Percentiles rank a stretch among this genome's conserved stretches.
Conservation (phyloP, 2,888 invertebrate genomes). For the Polymixis lichenea region DNA sequence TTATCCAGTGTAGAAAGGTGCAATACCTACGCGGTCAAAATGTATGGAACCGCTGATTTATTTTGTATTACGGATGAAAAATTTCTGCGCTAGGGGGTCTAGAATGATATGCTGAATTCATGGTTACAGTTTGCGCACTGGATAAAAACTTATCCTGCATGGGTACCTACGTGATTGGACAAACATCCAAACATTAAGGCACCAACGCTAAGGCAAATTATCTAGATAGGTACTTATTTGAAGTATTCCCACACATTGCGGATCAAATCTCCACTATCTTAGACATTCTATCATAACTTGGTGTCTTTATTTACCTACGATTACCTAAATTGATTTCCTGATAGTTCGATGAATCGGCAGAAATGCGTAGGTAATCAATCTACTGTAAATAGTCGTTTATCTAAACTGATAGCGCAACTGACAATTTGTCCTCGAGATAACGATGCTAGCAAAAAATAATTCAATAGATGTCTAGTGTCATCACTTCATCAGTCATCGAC, state of each 20-base stretch:
- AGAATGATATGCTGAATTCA: no score
- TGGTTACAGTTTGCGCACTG: no score
- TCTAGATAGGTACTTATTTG: no score
- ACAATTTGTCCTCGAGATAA: conserved; percentile 18
- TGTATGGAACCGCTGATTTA: no score
- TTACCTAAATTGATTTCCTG: conserved; percentile 14
- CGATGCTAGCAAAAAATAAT: conserved; percentile 4
- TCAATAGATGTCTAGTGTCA: background rate
- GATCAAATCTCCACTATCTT: background rate
- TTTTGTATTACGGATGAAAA: no score
- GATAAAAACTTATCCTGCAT: no score
- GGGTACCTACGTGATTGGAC: background rate
- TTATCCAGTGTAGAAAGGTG: no score
- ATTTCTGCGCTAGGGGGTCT: no score
- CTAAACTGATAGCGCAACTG: background rate
- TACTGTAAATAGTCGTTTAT: background rate
- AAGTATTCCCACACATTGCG: background rate
- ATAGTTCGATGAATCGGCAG: background rate
- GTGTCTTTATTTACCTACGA: background rate
- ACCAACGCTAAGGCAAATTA: background rate
- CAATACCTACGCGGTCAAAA: no score
- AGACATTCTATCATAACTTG: background rate
- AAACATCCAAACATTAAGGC: background rate
- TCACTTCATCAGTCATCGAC: background rate
- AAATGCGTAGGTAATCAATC: conserved; percentile 19